Percentiles rank a stretch among this genome's conserved stretches.
These are phyloP conservation scores for Numenius phaeopus DNA, from an alignment of 2,797 vertebrate genomes.

Conservation along the genomic window DNA sequence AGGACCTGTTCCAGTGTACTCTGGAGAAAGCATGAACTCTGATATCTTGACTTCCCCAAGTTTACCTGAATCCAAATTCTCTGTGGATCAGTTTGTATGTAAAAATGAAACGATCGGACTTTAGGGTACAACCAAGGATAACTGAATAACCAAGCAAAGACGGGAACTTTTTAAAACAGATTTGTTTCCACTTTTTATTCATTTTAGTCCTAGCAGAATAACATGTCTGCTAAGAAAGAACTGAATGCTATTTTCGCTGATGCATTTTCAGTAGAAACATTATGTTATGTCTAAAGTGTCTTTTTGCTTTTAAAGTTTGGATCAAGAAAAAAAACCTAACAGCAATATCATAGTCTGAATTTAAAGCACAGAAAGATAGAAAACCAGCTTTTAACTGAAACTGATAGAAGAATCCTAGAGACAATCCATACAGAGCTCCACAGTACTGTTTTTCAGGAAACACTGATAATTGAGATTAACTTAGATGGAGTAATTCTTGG, in stretches of 20 bases:
- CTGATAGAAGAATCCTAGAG: neutral
- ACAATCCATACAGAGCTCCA: neutral
- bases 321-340: neutral
- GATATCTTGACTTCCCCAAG: neutral
- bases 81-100: neutral
- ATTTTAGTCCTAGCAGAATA: conserved; percentile 4
- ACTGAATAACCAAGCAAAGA: neutral
- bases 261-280: neutral
- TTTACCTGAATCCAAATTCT: neutral
- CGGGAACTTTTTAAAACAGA: neutral
- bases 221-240: neutral
- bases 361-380: neutral
- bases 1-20: neutral
- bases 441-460: neutral
- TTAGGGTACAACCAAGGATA: neutral
- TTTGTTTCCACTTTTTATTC: conserved; percentile 14
- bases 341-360: neutral
- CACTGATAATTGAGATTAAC: neutral
- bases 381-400: neutral
- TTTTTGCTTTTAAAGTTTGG: conserved; percentile 18
- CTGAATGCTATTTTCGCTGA: conserved; percentile 2
- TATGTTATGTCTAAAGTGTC: neutral
- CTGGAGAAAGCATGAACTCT: neutral
- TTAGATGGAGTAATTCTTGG: neutral
- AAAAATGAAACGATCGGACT: neutral